Evolutionary conservation across 2,113 vertebrate species (phyloP).

Genomic region (Myrmophylax atrothorax): DNA sequence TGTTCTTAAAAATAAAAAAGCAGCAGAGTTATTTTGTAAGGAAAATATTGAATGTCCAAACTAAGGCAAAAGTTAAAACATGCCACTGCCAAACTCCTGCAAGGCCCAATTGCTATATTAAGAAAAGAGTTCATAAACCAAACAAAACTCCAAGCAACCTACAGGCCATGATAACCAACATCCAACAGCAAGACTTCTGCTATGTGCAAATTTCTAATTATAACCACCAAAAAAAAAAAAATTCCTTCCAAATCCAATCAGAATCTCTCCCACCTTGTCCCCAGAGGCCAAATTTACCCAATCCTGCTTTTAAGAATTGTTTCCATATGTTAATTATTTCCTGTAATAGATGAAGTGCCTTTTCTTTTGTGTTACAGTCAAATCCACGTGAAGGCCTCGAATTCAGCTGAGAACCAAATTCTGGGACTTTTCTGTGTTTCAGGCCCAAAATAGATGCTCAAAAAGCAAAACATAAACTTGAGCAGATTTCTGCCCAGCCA

Average conservation of each 20-base stretch:
- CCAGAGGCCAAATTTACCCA: constrained; percentile 26
- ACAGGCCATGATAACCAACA: not conserved
- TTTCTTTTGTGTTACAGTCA: not conserved
- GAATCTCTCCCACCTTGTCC: not conserved
- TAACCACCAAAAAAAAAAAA: not conserved
- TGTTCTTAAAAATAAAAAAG: not conserved
- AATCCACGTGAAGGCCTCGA: not conserved
- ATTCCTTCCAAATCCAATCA: constrained; percentile 1
- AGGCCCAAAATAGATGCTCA: not conserved
- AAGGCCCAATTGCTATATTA: constrained; percentile 25
- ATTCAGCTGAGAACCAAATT: not conserved
- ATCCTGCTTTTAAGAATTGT: not conserved
- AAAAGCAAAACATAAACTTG: not conserved
- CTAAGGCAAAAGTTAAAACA: constrained; percentile 46
- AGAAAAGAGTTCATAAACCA: constrained; percentile 42
- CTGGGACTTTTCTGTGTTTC: not conserved
- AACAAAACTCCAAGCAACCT: constrained; percentile 26
- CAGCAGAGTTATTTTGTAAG: constrained; percentile 12
- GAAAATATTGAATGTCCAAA: constrained; percentile 29
- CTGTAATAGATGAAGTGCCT: not conserved
- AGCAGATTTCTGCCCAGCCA: not conserved
- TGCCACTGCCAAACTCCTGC: constrained; percentile 2
- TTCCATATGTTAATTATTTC: constrained; percentile 53
- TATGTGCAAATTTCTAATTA: constrained; percentile 50
- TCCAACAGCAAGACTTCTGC: not conserved